Evolutionary conservation across 2,888 invertebrate genomes (phyloP), one percentile per base, ranked within the genome.

Genomic region (Ichneumoninae sp.): DNA sequence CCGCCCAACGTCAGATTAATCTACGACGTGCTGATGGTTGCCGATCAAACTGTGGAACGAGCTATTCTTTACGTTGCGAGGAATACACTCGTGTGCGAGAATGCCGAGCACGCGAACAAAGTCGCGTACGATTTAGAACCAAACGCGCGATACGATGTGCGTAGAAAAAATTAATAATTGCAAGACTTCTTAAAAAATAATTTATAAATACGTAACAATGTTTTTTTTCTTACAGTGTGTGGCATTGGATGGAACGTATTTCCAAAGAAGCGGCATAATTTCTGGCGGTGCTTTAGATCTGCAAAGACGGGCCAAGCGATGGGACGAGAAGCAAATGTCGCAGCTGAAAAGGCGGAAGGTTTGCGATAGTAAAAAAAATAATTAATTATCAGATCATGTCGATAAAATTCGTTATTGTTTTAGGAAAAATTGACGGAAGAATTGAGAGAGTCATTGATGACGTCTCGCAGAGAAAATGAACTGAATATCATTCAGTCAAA

Each of bases 81-180:
- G 93, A 99, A 99, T 94, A 98, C 99, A 68, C 95, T 99, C 26
- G 99, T 99, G n/a, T 99, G 99, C 94, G 99, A 99, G 94, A 97
- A 98, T 1, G 98, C 99, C 0, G 99, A 99, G 94, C 99, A 99
- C 95, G 99, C 99, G 0, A 98, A 98, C 94, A 96, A 97, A 93
- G 98, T 99, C 57, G 99, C 99, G 26, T 98, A 98, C 93, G 98
- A 98, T 94, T 96, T 98, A 88, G 98, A 98, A 91, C 96, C 96
- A 94, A 95, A 96, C 93, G 96, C 96, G 87, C 94, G 98, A 91
- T 98, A 97, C 91, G 98, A 98, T 94, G 97, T 96, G 90, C 94
- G 94, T 93, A 10, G 16, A 33, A 16, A 16, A 62, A 16, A 6
- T 52, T 52, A 5, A n/a, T 52, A 1, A 6, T 52, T 52, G 16